phyloP scores from a whole-genome alignment of 2,797 vertebrate species.

The Enteromius thamalakanensis region DNA sequence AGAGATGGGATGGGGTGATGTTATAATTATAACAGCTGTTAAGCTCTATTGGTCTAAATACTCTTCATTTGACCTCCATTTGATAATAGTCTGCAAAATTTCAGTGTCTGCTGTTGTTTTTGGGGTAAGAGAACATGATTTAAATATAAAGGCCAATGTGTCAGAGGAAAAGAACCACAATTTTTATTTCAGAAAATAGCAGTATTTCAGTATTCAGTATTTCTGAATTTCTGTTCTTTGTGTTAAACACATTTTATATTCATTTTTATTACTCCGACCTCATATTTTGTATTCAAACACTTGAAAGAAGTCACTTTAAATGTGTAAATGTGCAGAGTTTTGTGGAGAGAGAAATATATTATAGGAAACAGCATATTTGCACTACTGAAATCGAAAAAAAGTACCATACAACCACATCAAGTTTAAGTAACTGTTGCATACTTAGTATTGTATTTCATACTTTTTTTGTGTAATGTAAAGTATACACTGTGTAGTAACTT shows the following conservation, averaged over 20 bases:
- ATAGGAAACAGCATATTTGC: neutral
- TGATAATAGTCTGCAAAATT: neutral
- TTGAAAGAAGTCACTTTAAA: neutral
- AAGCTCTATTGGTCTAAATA: neutral
- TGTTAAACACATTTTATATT: neutral
- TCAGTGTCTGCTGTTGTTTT: neutral
- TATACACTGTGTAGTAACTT: neutral
- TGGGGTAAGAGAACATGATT: neutral
- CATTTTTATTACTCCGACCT: neutral
- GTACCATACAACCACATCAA: neutral
- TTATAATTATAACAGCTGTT: neutral
- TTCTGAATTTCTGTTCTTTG: neutral
- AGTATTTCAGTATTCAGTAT: neutral
- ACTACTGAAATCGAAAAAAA: neutral
- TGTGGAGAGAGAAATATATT: neutral
- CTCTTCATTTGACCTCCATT: neutral
- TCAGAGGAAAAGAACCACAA: too few species aligned
- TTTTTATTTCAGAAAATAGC: constrained; percentile 8
- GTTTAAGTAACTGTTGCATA: neutral
- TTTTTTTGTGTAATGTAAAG: neutral
- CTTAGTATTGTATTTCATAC: neutral
- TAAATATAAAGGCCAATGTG: neutral
- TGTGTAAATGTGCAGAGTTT: neutral
- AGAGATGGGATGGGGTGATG: too few species aligned
- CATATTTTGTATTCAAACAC: neutral